Base-by-base conservation (phyloP, 2,113 vertebrate species). In the Gavialis gangeticus region DNA sequence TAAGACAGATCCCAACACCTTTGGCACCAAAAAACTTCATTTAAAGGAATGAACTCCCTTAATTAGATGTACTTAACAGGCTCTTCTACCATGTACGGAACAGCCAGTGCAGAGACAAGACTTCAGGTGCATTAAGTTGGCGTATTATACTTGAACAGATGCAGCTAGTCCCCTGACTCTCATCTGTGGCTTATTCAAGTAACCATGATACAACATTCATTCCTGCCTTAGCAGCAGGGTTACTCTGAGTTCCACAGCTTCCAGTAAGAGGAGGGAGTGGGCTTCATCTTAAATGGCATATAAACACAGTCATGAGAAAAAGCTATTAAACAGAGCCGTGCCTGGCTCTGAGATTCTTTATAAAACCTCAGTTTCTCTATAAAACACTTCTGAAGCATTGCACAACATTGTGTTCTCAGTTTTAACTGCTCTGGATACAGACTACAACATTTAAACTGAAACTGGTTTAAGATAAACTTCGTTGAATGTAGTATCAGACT, bases 381-480 rank as follows among this genome's bases (percentile, higher is more conserved):
- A 90, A 93, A 85, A 11, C 34, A 58, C 56, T 95, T 91, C 87
- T 92, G 60, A 78, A 93, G 87, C 30, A 87, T 4, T 87, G 63
- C 73, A 90, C 59, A 30, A 91, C 82, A 91, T 56, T 25, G 24
- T 89, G 77, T 84, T 60, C 78, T 95, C 82, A 81, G 1, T 3
- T 87, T 84, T 93, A 46, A 63, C 79, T 92, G 84, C 86, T 91
- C 82, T 79, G 88, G 34, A 91, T 62, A 82, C 58, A 82, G 34
- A 1, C 0, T 34, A 67, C 80, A 63, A 79, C 91, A 93, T 56
- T 90, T 82, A 9, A 93, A 54, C 89, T 46, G 46, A 46, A 46
- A 46, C 46, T 46, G 46, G 46, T 46, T 46, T 46, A 46, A 46
- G 46, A 46, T 46, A 46, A 46, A 46, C 46, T 9, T 46, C 7